Evolutionary conservation across 2,888 invertebrate species (phyloP), one percentile per base, ranked within the genome.

Genomic region (Agrilus cyanescens): DNA sequence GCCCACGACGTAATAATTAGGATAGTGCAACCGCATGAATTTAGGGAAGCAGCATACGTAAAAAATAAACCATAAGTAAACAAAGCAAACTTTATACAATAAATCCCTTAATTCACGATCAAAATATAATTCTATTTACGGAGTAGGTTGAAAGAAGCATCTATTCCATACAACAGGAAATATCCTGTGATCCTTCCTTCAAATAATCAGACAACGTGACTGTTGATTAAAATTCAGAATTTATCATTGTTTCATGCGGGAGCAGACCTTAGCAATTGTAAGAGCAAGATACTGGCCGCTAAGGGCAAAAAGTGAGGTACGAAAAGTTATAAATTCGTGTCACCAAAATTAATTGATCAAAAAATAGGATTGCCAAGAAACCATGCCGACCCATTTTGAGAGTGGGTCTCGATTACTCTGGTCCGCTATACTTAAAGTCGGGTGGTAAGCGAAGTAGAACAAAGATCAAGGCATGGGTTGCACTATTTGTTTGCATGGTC

Each of bases 401-500:
- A 18, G 50, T 41, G 7, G 52, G 52, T 1, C 43, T 52, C 2
- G 53, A 55, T 34, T 49, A 46, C 20, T 48, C 45, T 15, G 47
- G 50, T 14, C 48, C 47, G 13, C 41, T 49, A 29, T 18, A 34
- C 1, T 38, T 53, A 6, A 44, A 49, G 16, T 46, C 48, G 4
- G 32, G 41, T 8, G 18, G 6, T 13, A 37, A 47, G 8, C 29
- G 53, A n/a, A 52, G 53, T 15, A 40, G 44, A 1, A 44, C 46
- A 33, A 44, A 44, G 1, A 41, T 30, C 2, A 57, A 58, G 40
- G 48, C 47, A 6, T 57, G 56, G 41, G 42, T 59, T n/a, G 46
- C 47, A 15, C 8, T 54, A n/a, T 57, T 53, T 44, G 48, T 58
- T 2, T 59, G 57, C 42, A 50, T 51, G 37, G 35, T 50, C 1